Percentiles rank a stretch among this genome's conserved stretches.
These are phyloP conservation scores for Artemia franciscana DNA, from an alignment of 1,140 invertebrate species.

Conservation along the genomic window DNA sequence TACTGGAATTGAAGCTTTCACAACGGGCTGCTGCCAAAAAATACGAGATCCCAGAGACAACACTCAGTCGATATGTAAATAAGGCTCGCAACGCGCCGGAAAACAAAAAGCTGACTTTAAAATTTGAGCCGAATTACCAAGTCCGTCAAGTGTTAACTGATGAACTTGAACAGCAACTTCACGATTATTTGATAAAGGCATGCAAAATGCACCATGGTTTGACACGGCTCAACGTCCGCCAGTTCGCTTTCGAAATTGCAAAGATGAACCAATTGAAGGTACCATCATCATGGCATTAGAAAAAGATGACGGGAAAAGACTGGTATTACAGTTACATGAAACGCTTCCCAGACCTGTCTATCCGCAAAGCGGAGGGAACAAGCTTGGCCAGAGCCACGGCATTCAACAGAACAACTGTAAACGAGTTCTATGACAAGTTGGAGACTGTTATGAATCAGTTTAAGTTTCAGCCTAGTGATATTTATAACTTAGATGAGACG, in stretches of 20 bases:
- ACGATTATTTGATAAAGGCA: neutral
- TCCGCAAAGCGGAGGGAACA: conserved; percentile 21
- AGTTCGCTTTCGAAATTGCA: neutral
- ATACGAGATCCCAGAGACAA: neutral
- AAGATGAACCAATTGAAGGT: neutral
- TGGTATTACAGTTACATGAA: conserved; percentile 22
- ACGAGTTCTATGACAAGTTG: conserved; percentile 18
- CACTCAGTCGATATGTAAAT: neutral
- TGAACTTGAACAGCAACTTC: neutral
- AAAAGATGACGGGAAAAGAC: conserved; percentile 18
- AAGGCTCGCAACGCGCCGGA: neutral
- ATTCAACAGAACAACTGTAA: conserved; percentile 21
- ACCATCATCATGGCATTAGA: conserved; percentile 14
- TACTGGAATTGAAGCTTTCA: neutral
- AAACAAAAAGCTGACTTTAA: neutral
- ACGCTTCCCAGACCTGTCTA: conserved; percentile 17
- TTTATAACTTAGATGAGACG: conserved; percentile 24
- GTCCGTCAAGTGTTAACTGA: neutral
- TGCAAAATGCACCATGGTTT: neutral
- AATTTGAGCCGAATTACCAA: neutral
- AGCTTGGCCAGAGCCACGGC: conserved; percentile 18
- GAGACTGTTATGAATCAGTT: conserved; percentile 16
- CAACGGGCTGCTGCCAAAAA: neutral
- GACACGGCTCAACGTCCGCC: neutral
- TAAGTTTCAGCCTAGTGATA: conserved; percentile 17